phyloP scores from a whole-genome alignment of 1,140 invertebrate species.

The Drosophila pseudoobscura region DNA sequence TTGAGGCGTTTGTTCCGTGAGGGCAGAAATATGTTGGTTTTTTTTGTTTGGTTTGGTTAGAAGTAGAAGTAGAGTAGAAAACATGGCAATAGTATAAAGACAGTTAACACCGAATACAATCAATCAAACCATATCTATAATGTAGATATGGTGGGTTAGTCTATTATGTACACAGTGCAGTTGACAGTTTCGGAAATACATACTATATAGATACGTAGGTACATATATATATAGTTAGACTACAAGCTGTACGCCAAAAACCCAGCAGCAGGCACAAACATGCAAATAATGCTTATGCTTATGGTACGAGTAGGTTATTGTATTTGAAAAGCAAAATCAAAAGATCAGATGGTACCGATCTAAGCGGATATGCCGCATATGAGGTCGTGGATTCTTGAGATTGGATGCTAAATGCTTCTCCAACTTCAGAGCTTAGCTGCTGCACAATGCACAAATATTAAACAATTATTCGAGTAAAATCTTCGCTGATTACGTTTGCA shows the following conservation, averaged over 20 bases:
- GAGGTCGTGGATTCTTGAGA: conserved; percentile 78
- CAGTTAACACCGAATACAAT: conserved; percentile 76
- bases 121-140: conserved; percentile 43
- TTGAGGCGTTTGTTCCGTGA: conserved; percentile 72
- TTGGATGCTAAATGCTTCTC: neutral
- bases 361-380: conserved; percentile 71
- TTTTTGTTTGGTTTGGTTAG: conserved; percentile 22
- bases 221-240: conserved; percentile 28
- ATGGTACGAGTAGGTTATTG: conserved; percentile 21
- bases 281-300: conserved; percentile 71
- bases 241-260: conserved; percentile 72
- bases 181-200: conserved; percentile 19
- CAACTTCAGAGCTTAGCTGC: conserved; percentile 48
- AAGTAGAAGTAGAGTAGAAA: conserved; percentile 67
- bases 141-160: conserved; percentile 59
- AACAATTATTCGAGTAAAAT: conserved; percentile 36
- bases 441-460: conserved; percentile 42
- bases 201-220: neutral
- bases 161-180: conserved; percentile 70
- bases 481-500: conserved; percentile 71
- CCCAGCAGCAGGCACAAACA: conserved; percentile 78
- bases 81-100: conserved; percentile 71
- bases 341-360: conserved; percentile 41
- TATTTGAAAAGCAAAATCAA: conserved; percentile 68
- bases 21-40: conserved; percentile 30